A percentile compares a stretch with the other conserved stretches of the same genome.
These are phyloP conservation scores for Lepidonotus clava DNA, from an alignment of 2,888 invertebrate genomes.

Conservation along the genomic window DNA sequence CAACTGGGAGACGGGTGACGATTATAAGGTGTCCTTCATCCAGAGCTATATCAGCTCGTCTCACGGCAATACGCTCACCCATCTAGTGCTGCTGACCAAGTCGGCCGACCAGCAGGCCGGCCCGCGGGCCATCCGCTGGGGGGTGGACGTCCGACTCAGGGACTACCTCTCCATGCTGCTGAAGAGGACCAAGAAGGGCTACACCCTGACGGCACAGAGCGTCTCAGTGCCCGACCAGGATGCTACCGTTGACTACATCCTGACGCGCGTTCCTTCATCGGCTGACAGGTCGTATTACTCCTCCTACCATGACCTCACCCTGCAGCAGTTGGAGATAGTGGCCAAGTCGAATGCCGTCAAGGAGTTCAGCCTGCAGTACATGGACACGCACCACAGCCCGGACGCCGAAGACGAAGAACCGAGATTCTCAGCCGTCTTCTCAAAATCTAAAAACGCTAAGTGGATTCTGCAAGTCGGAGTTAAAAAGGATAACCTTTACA, in stretches of 20 bases:
- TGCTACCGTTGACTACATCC: slow-evolving; percentile 12
- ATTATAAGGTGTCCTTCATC: slow-evolving; percentile 73
- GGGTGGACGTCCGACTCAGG: background rate
- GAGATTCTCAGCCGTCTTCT: slow-evolving; percentile 75
- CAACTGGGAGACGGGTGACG: slow-evolving; percentile 58
- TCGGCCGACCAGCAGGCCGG: background rate
- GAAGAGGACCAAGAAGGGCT: slow-evolving; percentile 67
- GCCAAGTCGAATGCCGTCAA: slow-evolving; percentile 67
- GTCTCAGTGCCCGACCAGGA: background rate
- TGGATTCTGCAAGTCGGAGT: slow-evolving; percentile 71
- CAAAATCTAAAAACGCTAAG: slow-evolving; percentile 65
- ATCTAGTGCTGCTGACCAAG: slow-evolving; percentile 70
- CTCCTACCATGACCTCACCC: slow-evolving; percentile 65
- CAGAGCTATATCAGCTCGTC: slow-evolving; percentile 74
- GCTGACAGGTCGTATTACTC: background rate
- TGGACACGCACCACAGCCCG: slow-evolving; percentile 68
- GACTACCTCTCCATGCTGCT: slow-evolving; percentile 60
- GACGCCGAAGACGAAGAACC: slow-evolving; percentile 68
- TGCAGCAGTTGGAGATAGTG: slow-evolving; percentile 66
- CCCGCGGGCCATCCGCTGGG: background rate
- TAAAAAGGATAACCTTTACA: slow-evolving; percentile 50
- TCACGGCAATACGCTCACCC: slow-evolving; percentile 67
- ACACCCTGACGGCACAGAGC: slow-evolving; percentile 60
- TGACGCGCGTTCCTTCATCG: background rate
- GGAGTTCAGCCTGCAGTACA: slow-evolving; percentile 69